Base-by-base conservation (phyloP, 2,888 invertebrate genomes). In the Andrena dorsata region DNA sequence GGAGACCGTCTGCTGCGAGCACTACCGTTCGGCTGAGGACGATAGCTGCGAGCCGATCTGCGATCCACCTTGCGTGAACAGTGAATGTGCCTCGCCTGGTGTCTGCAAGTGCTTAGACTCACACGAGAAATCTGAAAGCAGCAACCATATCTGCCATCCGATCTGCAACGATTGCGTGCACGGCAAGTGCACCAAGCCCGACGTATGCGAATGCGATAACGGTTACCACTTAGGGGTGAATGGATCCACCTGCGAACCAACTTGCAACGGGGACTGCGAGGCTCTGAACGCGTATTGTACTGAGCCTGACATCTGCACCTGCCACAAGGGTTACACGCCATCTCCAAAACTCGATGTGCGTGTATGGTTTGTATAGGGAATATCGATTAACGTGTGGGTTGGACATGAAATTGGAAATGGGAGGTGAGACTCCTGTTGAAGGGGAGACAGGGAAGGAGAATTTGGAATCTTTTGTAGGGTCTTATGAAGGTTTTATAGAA, bases 201-300 rank as follows among this genome's bases (percentile, higher is more conserved):
- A 92, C 30, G 77, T 74, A 0, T 94, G 94, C 79, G 73, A 80
- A 0, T 94, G 94, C 74, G 23, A 88, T 13, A 47, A 78, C 0
- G 94, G 93, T 2, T 94, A 92, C 95, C 96, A 73, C 94, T 95
- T 89, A 82, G 92, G 90, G 23, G 94, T 95, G 2, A 94, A 95
- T 72, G 0, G 91, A 93, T 56, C 7, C 53, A 35, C 32, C 8
- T 94, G 95, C 92, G 94, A 82, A 90, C 94, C 94, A 10, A 90
- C 86, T 73, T 95, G 91, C 91, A 93, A 90, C 28, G 76, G 80
- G 30, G 82, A 89, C 13, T 92, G 92, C 71, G 53, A 83, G n/a
- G 4, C 88, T 83, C 53, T 88, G 86, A 6, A 87, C 85, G 30
- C 91, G 88, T 78, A 69, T 86, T 20, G 90, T 83, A 87, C 84